A percentile compares a stretch with the other conserved stretches of the same genome.
These are phyloP conservation scores for Barnardius zonarius DNA, from an alignment of 2,113 vertebrate genomes.

Conservation along the genomic window DNA sequence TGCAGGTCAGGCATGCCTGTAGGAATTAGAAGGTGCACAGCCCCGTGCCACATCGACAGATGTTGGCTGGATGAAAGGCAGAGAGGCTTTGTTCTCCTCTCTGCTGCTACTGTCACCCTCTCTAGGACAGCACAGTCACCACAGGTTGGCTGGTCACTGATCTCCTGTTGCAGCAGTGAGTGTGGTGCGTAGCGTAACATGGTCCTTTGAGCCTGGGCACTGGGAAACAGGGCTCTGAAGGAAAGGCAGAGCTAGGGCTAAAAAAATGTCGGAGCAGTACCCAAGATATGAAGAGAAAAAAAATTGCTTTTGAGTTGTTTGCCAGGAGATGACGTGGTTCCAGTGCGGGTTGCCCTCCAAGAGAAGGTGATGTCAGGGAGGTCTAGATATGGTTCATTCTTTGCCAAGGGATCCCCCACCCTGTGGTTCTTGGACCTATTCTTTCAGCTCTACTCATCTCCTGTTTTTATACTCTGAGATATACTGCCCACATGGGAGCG, in stretches of 20 bases:
- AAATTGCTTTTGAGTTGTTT: background rate
- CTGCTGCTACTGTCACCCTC: background rate
- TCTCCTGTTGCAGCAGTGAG: background rate
- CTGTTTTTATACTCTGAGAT: background rate
- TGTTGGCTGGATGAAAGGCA: background rate
- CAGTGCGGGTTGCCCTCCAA: background rate
- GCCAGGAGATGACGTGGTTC: background rate
- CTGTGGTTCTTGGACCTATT: background rate
- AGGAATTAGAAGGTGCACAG: background rate
- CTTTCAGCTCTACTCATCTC: background rate
- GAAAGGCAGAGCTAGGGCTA: background rate
- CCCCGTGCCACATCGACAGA: background rate
- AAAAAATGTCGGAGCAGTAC: background rate
- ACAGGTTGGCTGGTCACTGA: background rate
- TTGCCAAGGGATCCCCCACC: background rate
- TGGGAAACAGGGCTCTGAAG: background rate
- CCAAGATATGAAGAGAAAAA: background rate
- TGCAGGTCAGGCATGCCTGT: background rate
- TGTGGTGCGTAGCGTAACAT: accelerated
- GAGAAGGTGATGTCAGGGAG: background rate
- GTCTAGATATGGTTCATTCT: background rate
- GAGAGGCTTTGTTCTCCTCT: background rate
- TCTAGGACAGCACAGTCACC: background rate
- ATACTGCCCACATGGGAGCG: background rate
- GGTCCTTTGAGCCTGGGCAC: background rate